A percentile compares a stretch with the other conserved stretches of the same genome.
Conservation (phyloP, 2,113 vertebrate genomes). For the Melospiza georgiana region DNA sequence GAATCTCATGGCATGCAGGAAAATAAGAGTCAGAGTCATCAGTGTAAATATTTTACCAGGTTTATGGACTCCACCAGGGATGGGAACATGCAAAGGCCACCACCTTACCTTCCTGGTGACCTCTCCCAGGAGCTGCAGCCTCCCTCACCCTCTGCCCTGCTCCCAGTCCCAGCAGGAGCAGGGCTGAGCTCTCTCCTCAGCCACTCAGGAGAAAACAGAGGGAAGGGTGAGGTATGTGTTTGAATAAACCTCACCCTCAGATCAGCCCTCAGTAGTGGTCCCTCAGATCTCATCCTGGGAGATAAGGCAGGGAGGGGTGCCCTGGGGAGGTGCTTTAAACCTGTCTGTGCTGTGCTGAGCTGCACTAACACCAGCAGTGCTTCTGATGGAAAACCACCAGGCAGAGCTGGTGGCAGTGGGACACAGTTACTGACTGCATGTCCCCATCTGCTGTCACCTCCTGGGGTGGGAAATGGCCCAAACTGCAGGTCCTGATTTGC, state of each 20-base stretch:
- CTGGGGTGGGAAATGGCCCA: neutral
- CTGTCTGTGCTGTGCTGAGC: neutral
- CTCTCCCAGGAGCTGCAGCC: neutral
- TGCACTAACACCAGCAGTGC: neutral
- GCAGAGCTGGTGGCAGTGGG: neutral
- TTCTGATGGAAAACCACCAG: neutral
- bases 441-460: neutral
- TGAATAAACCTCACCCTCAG: neutral
- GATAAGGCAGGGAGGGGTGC: slow-evolving; percentile 23
- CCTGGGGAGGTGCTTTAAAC: neutral
- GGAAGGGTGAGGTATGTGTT: neutral
- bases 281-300: neutral
- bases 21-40: neutral
- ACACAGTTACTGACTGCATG: rapidly evolving
- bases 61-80: neutral
- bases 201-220: neutral
- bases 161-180: neutral
- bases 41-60: slow-evolving; percentile 49
- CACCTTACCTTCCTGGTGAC: neutral
- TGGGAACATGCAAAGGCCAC: neutral
- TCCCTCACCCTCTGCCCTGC: rapidly evolving
- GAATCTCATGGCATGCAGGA: neutral
- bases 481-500: rapidly evolving
- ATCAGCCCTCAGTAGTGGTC: slow-evolving; percentile 46
- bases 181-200: neutral